Conservation (phyloP, 2,888 invertebrate species). For the Hecatera dysodea region DNA sequence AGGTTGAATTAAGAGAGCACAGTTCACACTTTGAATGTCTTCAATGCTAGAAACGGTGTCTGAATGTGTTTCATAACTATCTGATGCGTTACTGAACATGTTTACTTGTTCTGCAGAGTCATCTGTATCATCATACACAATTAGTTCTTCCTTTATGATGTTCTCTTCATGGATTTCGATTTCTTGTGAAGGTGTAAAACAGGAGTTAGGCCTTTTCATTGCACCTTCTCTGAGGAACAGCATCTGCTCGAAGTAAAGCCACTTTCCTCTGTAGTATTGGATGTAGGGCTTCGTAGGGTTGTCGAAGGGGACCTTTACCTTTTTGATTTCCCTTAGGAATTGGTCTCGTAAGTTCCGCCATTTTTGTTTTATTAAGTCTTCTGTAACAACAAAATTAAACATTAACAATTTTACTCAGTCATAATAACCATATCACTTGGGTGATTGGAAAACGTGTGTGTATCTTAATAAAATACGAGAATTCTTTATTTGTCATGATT, state of each 20-base stretch:
- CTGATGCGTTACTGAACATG: conserved; percentile 14
- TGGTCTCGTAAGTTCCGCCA: conserved; percentile 70
- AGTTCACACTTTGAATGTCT: neutral
- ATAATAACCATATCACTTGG: neutral
- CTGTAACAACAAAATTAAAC: conserved; percentile 54
- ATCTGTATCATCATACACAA: conserved; percentile 43
- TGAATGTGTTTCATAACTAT: conserved; percentile 30
- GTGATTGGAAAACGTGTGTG: too few relatives aligned
- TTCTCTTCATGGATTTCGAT: conserved; percentile 30
- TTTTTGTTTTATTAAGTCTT: conserved; percentile 64
- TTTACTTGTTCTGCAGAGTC: conserved; percentile 18
- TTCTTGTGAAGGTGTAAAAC: conserved; percentile 29
- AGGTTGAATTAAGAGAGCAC: conserved; percentile 3
- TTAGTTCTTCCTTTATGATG: conserved; percentile 52
- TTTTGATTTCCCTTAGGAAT: conserved; percentile 63
- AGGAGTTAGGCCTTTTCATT: conserved; percentile 8
- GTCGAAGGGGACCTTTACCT: conserved; percentile 43
- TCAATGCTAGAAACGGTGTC: neutral
- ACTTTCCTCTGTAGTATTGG: conserved; percentile 66
- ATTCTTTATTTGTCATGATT: too few relatives aligned
- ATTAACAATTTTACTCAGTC: neutral
- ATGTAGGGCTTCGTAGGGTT: conserved; percentile 54
- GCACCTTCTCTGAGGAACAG: conserved; percentile 59
- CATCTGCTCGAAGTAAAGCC: conserved; percentile 65
- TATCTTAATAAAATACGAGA: too few relatives aligned